Evolutionary conservation across 2,113 vertebrate genomes (phyloP).

Genomic region (Rhagologus leucostigma): DNA sequence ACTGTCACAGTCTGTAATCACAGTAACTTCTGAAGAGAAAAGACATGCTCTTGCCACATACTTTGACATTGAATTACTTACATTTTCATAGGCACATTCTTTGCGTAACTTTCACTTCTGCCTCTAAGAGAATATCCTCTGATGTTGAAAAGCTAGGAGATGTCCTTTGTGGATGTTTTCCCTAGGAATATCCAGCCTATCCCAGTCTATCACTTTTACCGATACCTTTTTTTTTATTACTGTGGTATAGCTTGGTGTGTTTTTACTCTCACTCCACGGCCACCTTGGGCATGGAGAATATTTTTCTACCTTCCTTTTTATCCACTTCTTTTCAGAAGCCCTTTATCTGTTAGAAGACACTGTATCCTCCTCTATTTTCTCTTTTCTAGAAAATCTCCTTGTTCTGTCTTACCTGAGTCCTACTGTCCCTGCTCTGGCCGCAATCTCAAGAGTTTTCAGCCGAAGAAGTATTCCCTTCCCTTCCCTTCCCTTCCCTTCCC

Average conservation of each 20-base stretch:
- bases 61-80: background rate
- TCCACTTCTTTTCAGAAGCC: background rate
- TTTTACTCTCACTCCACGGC: background rate
- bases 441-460: background rate
- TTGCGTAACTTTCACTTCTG: background rate
- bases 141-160: background rate
- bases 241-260: background rate
- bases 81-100: background rate
- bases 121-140: background rate
- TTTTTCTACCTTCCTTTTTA: background rate
- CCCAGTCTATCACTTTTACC: background rate
- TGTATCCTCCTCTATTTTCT: background rate
- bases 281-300: background rate
- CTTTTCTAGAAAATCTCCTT: background rate
- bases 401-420: background rate
- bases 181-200: background rate
- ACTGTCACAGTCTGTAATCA: background rate
- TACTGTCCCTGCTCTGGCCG: background rate
- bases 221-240: too few species aligned
- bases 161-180: background rate
- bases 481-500: background rate
- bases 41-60: background rate
- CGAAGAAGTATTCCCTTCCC: background rate
- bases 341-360: background rate
- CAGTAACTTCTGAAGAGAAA: background rate